phyloP scores from a whole-genome alignment of 1,140 invertebrate genomes.

The Cydia pomonella region DNA sequence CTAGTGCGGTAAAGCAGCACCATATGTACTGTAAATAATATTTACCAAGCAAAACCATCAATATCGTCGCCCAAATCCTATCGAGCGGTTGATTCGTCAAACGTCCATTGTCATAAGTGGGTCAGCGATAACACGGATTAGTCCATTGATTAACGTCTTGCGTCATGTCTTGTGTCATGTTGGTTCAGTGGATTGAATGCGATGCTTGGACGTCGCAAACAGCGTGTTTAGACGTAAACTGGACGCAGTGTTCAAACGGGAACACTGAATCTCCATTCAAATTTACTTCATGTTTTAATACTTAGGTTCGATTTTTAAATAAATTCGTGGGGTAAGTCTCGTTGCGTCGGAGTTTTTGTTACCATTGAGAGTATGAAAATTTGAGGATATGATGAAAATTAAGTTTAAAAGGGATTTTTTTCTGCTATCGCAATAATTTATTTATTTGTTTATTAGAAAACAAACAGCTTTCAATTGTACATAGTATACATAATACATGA shows the following conservation, averaged over 20 bases:
- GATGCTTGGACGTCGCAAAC: neutral
- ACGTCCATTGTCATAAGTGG: constrained; percentile 27
- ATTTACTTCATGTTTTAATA: no score
- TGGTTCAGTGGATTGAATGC: neutral
- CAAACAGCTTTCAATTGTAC: no score
- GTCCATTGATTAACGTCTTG: constrained; percentile 12
- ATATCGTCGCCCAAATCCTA: neutral
- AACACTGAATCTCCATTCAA: no score
- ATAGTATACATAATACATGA: no score
- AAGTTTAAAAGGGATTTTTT: no score
- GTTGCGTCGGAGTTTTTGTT: neutral
- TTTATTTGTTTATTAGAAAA: no score
- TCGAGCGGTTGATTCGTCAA: neutral
- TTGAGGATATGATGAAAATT: no score
- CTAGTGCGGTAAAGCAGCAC: no score
- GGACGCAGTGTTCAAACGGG: no score
- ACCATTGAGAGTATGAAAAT: neutral
- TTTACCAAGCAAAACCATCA: neutral
- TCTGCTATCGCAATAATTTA: no score
- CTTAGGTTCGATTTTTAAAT: no score
- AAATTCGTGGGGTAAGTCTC: no score
- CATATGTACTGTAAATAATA: neutral
- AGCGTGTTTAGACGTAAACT: neutral
- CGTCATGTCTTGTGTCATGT: neutral
- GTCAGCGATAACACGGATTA: constrained; percentile 27